Evolutionary conservation across 1,140 invertebrate species (phyloP), one percentile per base, ranked within the genome.

Genomic region (Tetramorium parvispinum): DNA sequence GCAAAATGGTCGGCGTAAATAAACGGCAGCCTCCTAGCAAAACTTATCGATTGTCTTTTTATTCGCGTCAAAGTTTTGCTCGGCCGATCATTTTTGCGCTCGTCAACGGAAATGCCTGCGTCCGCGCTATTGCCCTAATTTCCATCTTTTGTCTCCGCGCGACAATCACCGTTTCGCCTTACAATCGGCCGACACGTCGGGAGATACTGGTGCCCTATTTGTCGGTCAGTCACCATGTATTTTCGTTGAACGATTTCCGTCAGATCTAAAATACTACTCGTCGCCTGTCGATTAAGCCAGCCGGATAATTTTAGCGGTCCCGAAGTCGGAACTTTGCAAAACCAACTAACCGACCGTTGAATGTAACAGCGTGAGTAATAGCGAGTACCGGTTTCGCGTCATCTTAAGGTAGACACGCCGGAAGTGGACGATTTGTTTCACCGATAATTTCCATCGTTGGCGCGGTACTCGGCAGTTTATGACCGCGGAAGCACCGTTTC

Each of bases 1-100:
- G 85, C 93, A 93, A 94, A 94, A 94, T 94, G 93, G 94, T 91
- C 87, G 90, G 68, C 85, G 90, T 94, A 92, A 94, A 94, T 94
- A 94, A 94, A 93, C 87, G 88, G 75, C 85, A 68, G 18, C 11
- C 61, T 70, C 53, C 10, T 61, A 32, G 61, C 13, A 85, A 68
- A 70, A 88, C 53, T 53, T 57, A 71, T 77, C 40, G 61, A 71
- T 13, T 59, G 71, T 61, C 85, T 27, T 53, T 53, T 53, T 65
- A 16, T n/a, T 11, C 18, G n/a, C 40, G 65, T 11, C 2, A 16
- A 85, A 85, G 27, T 75, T 86, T 81, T n/a, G 46, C 24, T 21
- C 51, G 59, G 24, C 13, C 0, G 21, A 53, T 2, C 0, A 13
- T 10, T 43, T 46, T 18, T 46, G 5, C 8, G 18, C 8, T 8